Percentiles rank a stretch among this genome's conserved stretches.
phyloP scores from a whole-genome alignment of 2,888 invertebrate genomes.

The Nemotelus pantherinus region DNA sequence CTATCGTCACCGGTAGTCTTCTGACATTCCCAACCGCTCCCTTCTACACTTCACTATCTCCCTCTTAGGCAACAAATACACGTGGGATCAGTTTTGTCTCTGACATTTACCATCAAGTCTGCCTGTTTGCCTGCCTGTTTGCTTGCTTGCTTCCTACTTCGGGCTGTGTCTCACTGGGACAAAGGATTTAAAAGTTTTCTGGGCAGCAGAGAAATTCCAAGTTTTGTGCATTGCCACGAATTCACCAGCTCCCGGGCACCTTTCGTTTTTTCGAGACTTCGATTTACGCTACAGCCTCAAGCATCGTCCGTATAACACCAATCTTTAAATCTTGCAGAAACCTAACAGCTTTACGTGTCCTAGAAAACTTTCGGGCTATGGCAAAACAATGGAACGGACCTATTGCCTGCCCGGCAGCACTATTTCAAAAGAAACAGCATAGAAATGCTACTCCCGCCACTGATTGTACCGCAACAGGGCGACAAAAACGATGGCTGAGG shows the following conservation, averaged over 20 bases:
- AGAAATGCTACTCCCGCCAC: too few species aligned
- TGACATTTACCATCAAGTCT: neutral
- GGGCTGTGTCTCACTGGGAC: slow-evolving; percentile 35
- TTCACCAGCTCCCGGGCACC: neutral
- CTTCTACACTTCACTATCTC: too few species aligned
- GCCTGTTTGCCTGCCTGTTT: neutral
- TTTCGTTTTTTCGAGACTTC: neutral
- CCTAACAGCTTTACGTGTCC: slow-evolving; percentile 1
- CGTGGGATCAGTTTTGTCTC: slow-evolving; percentile 35
- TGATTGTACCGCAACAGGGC: too few species aligned
- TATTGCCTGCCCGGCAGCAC: too few species aligned
- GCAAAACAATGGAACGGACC: neutral
- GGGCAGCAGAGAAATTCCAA: slow-evolving; percentile 1
- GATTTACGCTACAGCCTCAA: neutral
- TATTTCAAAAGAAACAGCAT: too few species aligned
- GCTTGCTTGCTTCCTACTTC: neutral
- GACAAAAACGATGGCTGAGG: too few species aligned
- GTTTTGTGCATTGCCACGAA: neutral
- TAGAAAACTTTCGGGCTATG: neutral
- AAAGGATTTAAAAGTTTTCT: slow-evolving; percentile 38
- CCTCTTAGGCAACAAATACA: neutral
- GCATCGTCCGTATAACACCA: neutral
- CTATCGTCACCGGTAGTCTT: too few species aligned
- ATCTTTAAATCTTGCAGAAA: neutral
- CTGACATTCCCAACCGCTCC: too few species aligned